Evolutionary conservation across 2,113 vertebrate species (phyloP), one percentile per base, ranked within the genome.

Genomic region (Sarotherodon lohbergeri): DNA sequence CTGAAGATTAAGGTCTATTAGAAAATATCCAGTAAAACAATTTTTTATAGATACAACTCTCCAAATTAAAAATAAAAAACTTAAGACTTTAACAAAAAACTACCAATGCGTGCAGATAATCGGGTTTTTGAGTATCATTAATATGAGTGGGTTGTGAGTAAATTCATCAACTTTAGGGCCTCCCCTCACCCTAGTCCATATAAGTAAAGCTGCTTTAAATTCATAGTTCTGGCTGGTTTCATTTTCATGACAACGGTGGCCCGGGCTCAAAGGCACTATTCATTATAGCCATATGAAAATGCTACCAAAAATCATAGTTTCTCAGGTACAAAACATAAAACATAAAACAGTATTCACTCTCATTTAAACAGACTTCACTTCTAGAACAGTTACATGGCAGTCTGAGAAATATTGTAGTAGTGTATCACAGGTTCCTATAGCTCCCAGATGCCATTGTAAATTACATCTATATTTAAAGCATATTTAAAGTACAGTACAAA

Each of bases 111-210:
- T 39, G 17, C 9, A 66, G 61, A 39, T 12, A 66, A n/a, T 39
- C 2, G 0, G 61, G 4, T 39, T 39, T 2, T n/a, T 39, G 39
- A 63, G 29, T 63, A 10, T 32, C 9, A 7, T 66, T 66, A n/a
- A 39, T 66, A 0, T 22, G 61, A 36, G 61, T 66, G 32, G 12
- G 10, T n/a, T 66, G 32, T 36, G 4, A 66, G 34, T 66, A 36
- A 39, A 66, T 66, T 39, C 9, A 12, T 66, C 32, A 66, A 39
- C 61, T 39, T 66, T 66, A 66, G 61, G 17, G 6, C 61, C 61
- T n/a, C 34, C 61, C 32, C 19, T n/a, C 17, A 19, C 9, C 61
- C 61, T 36, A 36, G 36, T 34, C 61, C 19, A 39, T n/a, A 66
- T 36, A 66, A n/a, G 11, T 24, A 36, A 66, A 36, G 34, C 0